Conservation (phyloP, 2,888 invertebrate species). For the Pammene aurita region DNA sequence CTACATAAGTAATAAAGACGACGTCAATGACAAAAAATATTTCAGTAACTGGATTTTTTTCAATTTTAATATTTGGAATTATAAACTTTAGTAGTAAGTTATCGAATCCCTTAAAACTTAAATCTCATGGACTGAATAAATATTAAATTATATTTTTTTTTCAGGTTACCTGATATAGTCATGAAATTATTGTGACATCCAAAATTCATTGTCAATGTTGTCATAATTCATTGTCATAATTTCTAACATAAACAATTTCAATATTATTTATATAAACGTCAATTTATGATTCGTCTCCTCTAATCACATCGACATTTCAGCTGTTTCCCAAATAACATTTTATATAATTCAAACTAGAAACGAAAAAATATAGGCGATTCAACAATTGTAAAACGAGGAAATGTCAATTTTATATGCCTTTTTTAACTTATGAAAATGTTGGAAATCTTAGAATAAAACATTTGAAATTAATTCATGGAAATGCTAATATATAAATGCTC, state of each 20-base stretch:
- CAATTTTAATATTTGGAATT: too few relatives aligned
- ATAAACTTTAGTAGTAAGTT: too few relatives aligned
- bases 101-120: background rate
- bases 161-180: background rate
- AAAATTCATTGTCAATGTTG: background rate
- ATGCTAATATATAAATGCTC: conserved; percentile 21
- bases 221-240: background rate
- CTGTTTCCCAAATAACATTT: conserved; percentile 17
- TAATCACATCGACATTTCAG: conserved; percentile 9
- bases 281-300: background rate
- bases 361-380: conserved; percentile 16
- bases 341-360: conserved; percentile 32
- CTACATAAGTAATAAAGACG: too few relatives aligned
- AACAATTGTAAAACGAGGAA: conserved; percentile 35
- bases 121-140: conserved; percentile 6
- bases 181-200: background rate
- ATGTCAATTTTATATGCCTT: conserved; percentile 4
- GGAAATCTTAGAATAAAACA: background rate
- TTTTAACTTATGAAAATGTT: conserved; percentile 13
- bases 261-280: conserved; percentile 5
- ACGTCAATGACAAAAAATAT: too few relatives aligned
- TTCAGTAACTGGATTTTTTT: too few relatives aligned
- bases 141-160: background rate
- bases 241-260: conserved; percentile 11
- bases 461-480: conserved; percentile 7